Evolutionary conservation across 2,113 vertebrate species (phyloP).

Genomic region (Eublepharis macularius): DNA sequence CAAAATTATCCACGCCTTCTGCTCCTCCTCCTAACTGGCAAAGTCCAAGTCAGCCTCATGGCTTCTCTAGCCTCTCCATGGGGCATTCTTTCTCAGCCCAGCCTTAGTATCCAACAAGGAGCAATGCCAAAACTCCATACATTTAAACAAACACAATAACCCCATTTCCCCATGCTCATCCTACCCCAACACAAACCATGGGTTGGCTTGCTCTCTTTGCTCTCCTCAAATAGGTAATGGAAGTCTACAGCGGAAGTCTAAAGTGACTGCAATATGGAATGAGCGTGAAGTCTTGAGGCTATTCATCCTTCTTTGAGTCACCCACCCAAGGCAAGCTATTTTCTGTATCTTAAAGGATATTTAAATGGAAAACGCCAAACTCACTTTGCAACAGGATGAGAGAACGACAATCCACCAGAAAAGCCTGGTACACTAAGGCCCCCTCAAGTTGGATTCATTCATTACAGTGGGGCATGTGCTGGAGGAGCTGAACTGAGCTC

Average conservation of each 20-base stretch:
- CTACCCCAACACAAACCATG: too few relatives aligned
- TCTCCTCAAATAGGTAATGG: too few relatives aligned
- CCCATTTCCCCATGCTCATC: too few relatives aligned
- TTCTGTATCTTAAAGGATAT: not conserved
- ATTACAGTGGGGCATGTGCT: not conserved
- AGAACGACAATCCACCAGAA: too few relatives aligned
- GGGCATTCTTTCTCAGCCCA: not conserved
- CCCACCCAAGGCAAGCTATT: too few relatives aligned
- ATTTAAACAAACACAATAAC: not conserved
- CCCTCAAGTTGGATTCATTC: too few relatives aligned
- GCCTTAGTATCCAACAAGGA: not conserved
- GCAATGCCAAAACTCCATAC: not conserved
- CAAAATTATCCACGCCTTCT: not conserved
- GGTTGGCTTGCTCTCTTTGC: too few relatives aligned
- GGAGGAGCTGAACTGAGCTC: not conserved
- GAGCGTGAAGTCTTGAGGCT: too few relatives aligned
- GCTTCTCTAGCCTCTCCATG: not conserved
- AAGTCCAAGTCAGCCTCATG: not conserved
- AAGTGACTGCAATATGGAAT: too few relatives aligned
- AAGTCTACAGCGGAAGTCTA: too few relatives aligned
- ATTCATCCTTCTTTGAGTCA: too few relatives aligned
- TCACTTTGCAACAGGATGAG: not conserved
- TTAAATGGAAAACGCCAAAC: not conserved
- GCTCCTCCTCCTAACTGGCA: not conserved
- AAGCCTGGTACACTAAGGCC: not conserved